Conservation (phyloP, 2,888 invertebrate species). For the Apamea epomidion region DNA sequence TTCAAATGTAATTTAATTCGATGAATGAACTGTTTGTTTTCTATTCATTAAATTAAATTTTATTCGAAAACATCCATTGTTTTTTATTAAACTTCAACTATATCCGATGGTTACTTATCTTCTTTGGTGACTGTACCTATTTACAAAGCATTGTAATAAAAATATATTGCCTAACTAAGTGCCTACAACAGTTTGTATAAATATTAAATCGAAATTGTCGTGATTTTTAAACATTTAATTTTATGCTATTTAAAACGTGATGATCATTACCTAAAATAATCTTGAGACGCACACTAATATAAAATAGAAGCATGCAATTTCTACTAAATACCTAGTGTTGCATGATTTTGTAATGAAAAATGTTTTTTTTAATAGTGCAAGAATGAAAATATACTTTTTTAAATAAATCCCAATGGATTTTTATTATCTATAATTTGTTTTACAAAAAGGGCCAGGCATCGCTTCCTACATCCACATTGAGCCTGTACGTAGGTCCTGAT, state of each 20-base stretch:
- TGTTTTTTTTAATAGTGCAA: neutral
- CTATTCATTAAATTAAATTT: no score
- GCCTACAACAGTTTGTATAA: neutral
- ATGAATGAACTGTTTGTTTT: no score
- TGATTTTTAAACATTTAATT: constrained; percentile 14
- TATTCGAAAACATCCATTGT: no score
- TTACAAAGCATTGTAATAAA: constrained; percentile 19
- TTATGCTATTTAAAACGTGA: constrained; percentile 1
- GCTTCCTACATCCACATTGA: neutral
- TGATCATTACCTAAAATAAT: constrained; percentile 2
- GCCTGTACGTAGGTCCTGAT: no score
- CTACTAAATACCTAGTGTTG: neutral
- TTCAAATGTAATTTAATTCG: no score
- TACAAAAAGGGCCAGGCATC: neutral
- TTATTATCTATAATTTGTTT: neutral
- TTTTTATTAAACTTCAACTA: no score
- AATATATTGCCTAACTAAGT: neutral
- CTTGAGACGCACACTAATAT: constrained; percentile 2
- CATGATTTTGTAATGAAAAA: constrained; percentile 8
- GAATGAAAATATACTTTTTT: constrained; percentile 37
- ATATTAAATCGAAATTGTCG: neutral
- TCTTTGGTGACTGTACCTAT: constrained; percentile 7
- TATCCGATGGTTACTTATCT: no score
- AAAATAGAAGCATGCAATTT: constrained; percentile 11
- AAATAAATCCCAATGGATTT: neutral